Conservation (phyloP, 1,140 invertebrate genomes). For the Dendrolimus kikuchii region DNA sequence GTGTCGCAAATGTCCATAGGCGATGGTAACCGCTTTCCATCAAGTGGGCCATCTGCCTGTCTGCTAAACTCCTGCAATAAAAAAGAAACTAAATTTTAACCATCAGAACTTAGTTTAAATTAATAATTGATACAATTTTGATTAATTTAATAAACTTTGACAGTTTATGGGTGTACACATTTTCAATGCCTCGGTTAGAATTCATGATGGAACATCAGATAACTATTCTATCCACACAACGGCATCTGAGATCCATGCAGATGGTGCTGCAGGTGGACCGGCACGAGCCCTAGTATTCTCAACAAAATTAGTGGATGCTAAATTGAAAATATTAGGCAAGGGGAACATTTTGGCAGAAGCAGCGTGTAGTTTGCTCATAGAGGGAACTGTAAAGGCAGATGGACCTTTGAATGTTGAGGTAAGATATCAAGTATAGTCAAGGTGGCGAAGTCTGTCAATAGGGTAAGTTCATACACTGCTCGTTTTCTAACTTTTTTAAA, state of each 20-base stretch:
- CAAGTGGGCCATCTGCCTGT: too few relatives aligned
- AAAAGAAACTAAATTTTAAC: too few relatives aligned
- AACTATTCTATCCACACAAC: constrained; percentile 84
- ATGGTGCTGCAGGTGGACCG: constrained; percentile 75
- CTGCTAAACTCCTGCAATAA: too few relatives aligned
- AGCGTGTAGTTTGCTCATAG: constrained; percentile 80
- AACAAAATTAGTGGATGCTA: constrained; percentile 75
- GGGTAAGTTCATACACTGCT: not conserved
- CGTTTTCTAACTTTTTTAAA: too few relatives aligned
- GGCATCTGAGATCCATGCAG: constrained; percentile 82
- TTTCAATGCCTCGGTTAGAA: constrained; percentile 84
- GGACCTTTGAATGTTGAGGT: constrained; percentile 86
- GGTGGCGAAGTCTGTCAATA: not conserved
- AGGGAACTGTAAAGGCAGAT: constrained; percentile 82
- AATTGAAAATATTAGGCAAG: constrained; percentile 39
- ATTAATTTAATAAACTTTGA: constrained; percentile 4
- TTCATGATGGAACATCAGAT: constrained; percentile 49
- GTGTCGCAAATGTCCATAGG: too few relatives aligned
- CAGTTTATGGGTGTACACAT: constrained; percentile 91
- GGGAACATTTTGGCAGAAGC: constrained; percentile 78
- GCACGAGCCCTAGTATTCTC: constrained; percentile 83
- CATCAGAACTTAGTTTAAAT: too few relatives aligned
- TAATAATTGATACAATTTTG: too few relatives aligned
- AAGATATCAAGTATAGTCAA: constrained; percentile 20
- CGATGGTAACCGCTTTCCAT: too few relatives aligned